These are phyloP conservation scores for Amblyteles armatorius DNA, from an alignment of 2,888 invertebrate species.

Conservation along the genomic window DNA sequence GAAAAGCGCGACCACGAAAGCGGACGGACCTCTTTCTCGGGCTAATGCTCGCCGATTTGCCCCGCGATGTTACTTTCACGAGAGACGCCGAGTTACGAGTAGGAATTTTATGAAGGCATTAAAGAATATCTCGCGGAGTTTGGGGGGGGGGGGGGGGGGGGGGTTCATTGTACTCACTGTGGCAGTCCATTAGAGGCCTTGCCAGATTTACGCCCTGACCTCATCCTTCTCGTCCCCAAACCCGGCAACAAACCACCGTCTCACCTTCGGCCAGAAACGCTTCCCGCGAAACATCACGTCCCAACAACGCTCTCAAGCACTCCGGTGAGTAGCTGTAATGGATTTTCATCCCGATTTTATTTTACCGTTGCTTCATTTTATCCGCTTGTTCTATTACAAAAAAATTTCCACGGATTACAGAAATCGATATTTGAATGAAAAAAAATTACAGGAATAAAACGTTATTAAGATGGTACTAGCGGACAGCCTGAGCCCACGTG, in stretches of 20 bases:
- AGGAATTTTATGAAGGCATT: slow-evolving; percentile 75
- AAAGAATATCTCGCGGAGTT: slow-evolving; percentile 73
- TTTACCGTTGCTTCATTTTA: not conserved
- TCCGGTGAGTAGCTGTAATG: slow-evolving; percentile 31
- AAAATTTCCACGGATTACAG: not conserved
- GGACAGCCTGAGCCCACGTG: too few relatives aligned
- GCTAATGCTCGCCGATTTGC: slow-evolving; percentile 47
- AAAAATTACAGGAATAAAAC: not conserved
- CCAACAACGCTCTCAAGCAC: slow-evolving; percentile 25
- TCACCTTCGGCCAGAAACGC: slow-evolving; percentile 45
- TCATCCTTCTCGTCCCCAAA: slow-evolving; percentile 1
- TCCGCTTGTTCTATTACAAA: not conserved
- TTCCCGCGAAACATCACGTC: slow-evolving; percentile 17
- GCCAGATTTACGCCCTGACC: slow-evolving; percentile 60
- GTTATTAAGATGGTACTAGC: too few relatives aligned
- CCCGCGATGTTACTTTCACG: slow-evolving; percentile 45
- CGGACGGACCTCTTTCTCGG: slow-evolving; percentile 46
- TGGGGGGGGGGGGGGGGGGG: not conserved
- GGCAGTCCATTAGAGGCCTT: slow-evolving; percentile 62
- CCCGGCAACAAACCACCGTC: slow-evolving; percentile 22
- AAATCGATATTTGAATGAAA: not conserved
- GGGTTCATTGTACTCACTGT: slow-evolving; percentile 46
- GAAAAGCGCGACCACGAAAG: slow-evolving; percentile 54
- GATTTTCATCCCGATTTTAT: slow-evolving; percentile 55
- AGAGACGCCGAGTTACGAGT: slow-evolving; percentile 67